phyloP scores from a whole-genome alignment of 1,140 invertebrate genomes.

The Polypedilum vanderplanki region DNA sequence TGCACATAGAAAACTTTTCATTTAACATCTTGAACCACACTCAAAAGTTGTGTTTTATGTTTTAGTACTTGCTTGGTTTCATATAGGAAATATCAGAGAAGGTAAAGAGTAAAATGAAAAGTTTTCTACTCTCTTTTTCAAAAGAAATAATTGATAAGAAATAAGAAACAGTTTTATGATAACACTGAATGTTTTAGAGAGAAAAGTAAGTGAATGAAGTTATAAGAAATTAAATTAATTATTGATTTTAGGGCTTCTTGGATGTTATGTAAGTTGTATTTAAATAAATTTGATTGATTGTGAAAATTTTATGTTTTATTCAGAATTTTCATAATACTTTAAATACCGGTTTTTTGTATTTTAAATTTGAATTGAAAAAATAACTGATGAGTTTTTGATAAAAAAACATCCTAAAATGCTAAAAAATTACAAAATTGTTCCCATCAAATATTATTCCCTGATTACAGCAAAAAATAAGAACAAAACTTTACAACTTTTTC shows the following conservation, averaged over 20 bases:
- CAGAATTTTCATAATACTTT: too few relatives aligned
- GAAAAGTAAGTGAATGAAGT: not conserved
- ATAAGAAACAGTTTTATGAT: not conserved
- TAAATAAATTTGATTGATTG: too few relatives aligned
- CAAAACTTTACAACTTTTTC: not conserved
- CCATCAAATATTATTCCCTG: too few relatives aligned
- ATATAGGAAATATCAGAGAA: not conserved
- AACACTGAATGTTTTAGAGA: not conserved
- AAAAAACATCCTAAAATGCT: not conserved
- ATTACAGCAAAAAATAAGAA: not conserved
- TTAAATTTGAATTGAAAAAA: not conserved
- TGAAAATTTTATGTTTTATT: too few relatives aligned
- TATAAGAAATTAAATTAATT: too few relatives aligned
- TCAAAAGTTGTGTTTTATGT: not conserved
- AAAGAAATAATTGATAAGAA: not conserved
- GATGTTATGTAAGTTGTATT: too few relatives aligned
- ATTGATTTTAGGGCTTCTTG: too few relatives aligned
- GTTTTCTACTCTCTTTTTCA: not conserved
- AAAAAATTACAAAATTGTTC: not conserved
- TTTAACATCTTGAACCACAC: slow-evolving; percentile 12
- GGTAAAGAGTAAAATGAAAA: not conserved
- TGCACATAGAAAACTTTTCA: not conserved
- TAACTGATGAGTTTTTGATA: not conserved
- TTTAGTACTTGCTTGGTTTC: too few relatives aligned
- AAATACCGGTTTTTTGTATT: too few relatives aligned